Evolutionary conservation across 1,140 invertebrate species (phyloP).

Genomic region (Colletes latitarsis): DNA sequence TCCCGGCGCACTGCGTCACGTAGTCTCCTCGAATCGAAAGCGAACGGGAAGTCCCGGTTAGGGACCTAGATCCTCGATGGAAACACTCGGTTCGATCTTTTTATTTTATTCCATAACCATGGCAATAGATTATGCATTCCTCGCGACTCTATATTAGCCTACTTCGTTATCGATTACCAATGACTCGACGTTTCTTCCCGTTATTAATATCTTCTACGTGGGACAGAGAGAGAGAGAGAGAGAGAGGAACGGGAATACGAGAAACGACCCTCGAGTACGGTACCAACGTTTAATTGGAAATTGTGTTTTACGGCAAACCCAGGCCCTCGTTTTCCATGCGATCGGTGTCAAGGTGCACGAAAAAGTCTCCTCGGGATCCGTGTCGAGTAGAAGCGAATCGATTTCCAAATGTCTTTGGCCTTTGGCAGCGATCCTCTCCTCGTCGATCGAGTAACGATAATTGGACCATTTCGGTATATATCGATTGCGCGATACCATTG

Average conservation of each 20-base stretch:
- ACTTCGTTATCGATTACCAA: conserved; percentile 19
- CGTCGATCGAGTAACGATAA: conserved; percentile 1
- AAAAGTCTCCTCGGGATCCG: neutral
- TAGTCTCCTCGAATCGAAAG: neutral
- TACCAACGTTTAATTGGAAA: too few species aligned
- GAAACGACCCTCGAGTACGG: too few species aligned
- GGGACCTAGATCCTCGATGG: conserved; percentile 7
- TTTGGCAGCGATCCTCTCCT: neutral
- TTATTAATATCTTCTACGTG: conserved; percentile 6
- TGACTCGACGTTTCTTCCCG: neutral
- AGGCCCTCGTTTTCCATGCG: conserved; percentile 14
- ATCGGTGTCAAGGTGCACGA: conserved; percentile 1
- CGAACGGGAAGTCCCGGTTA: neutral
- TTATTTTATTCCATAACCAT: neutral
- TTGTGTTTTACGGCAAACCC: too few species aligned
- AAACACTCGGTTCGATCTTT: neutral
- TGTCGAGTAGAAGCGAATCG: conserved; percentile 17
- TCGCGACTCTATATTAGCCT: neutral
- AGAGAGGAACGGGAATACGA: too few species aligned
- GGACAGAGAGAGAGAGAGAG: too few species aligned
- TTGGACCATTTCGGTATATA: conserved; percentile 9
- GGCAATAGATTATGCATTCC: neutral
- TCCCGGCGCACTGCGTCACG: neutral
- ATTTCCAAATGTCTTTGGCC: conserved; percentile 11
- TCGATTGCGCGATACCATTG: neutral